Conservation (phyloP, 2,888 invertebrate genomes). For the Phasia obesa region DNA sequence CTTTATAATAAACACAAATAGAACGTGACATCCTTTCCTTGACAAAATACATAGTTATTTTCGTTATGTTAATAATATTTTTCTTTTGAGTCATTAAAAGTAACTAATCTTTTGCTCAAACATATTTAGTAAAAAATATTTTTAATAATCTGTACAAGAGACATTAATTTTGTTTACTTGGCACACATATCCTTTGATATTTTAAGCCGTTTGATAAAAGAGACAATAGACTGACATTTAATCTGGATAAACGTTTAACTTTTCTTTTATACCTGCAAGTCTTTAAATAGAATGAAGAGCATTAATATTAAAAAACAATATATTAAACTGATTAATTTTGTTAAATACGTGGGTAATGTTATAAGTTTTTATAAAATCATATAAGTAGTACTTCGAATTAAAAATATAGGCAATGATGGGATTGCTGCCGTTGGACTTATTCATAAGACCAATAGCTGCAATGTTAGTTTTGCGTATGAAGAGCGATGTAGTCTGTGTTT, state of each 20-base stretch:
- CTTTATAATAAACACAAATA: slow-evolving; percentile 59
- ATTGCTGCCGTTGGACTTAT: no score
- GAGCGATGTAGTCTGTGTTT: no score
- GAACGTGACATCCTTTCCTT: slow-evolving; percentile 67
- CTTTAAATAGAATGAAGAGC: background rate
- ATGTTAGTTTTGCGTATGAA: no score
- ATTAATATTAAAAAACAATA: no score
- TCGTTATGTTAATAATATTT: slow-evolving; percentile 54
- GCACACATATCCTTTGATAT: slow-evolving; percentile 70
- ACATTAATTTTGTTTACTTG: slow-evolving; percentile 60
- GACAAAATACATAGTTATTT: slow-evolving; percentile 42
- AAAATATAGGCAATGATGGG: no score
- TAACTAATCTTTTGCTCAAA: slow-evolving; percentile 61
- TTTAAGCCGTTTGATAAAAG: slow-evolving; percentile 56
- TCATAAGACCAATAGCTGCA: no score
- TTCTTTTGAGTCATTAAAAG: slow-evolving; percentile 64
- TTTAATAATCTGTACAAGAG: slow-evolving; percentile 53
- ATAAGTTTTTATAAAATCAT: no score
- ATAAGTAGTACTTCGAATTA: no score
- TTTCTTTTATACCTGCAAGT: slow-evolving; percentile 12
- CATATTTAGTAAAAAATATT: slow-evolving; percentile 46
- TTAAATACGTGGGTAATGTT: no score
- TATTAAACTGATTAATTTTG: no score
- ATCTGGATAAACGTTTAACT: slow-evolving; percentile 59
- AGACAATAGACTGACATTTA: slow-evolving; percentile 52